These are phyloP conservation scores for Scyliorhinus canicula DNA, from an alignment of 2,797 vertebrate species.

Conservation along the genomic window DNA sequence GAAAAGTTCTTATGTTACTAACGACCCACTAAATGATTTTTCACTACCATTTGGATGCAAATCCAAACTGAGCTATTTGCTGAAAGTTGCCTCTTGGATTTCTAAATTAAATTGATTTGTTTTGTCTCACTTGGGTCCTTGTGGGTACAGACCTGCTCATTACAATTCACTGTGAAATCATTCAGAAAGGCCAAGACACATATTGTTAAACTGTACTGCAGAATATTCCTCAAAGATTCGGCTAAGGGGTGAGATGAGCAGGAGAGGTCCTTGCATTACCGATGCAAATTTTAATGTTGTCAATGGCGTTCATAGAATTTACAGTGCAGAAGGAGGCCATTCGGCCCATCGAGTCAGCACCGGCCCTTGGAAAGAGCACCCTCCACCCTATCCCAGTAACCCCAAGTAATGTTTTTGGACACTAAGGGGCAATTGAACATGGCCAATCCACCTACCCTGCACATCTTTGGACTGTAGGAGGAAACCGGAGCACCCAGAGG, in stretches of 20 bases:
- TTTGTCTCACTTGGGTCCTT: neutral
- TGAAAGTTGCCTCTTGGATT: neutral
- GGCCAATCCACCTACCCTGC: no score
- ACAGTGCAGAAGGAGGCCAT: no score
- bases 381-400: no score
- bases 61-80: neutral
- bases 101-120: neutral
- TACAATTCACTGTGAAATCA: neutral
- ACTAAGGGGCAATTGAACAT: no score
- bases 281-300: neutral
- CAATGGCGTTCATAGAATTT: neutral
- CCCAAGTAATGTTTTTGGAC: no score
- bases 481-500: no score
- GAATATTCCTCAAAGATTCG: neutral
- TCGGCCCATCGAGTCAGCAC: no score
- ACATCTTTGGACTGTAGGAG: no score
- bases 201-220: neutral
- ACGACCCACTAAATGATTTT: neutral
- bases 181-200: neutral
- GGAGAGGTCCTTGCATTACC: neutral
- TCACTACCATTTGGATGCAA: neutral
- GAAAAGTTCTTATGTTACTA: neutral
- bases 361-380: no score
- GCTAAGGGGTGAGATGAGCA: neutral
- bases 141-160: neutral